A percentile compares a stretch with the other conserved stretches of the same genome.
phyloP scores from a whole-genome alignment of 2,113 vertebrate genomes.

The Oncorhynchus nerka region DNA sequence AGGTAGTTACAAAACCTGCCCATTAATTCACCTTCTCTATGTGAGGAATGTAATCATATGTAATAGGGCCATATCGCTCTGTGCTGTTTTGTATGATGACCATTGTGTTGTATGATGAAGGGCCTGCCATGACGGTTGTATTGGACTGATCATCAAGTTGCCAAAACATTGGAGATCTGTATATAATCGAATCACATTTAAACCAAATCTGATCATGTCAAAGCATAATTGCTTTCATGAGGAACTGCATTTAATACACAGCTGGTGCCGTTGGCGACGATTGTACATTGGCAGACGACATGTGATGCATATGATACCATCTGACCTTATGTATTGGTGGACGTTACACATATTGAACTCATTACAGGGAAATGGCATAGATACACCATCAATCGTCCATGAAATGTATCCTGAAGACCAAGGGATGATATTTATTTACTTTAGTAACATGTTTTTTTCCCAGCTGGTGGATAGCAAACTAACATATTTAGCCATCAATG shows the following conservation, averaged over 20 bases:
- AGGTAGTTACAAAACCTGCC: too few species aligned
- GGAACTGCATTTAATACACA: conserved; percentile 2
- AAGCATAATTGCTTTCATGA: conserved; percentile 7
- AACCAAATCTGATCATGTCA: conserved; percentile 16
- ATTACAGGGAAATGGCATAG: neutral
- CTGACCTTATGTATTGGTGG: conserved; percentile 16
- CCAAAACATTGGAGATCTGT: neutral
- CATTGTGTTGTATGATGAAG: too few species aligned
- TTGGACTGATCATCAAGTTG: conserved; percentile 1
- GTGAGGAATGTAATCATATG: too few species aligned
- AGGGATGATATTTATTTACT: neutral
- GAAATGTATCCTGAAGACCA: neutral
- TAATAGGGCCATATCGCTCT: too few species aligned
- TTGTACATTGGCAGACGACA: neutral
- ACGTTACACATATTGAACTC: conserved; percentile 5
- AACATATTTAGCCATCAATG: too few species aligned
- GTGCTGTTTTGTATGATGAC: too few species aligned
- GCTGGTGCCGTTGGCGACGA: neutral
- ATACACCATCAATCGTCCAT: neutral
- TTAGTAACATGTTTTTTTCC: too few species aligned
- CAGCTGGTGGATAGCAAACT: too few species aligned
- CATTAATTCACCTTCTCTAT: too few species aligned
- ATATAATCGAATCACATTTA: conserved; percentile 11
- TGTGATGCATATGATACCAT: conserved; percentile 6
- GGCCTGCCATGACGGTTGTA: neutral